Evolutionary conservation across 2,797 vertebrate species (phyloP), one percentile per base, ranked within the genome.

Genomic region (Spheniscus humboldti): DNA sequence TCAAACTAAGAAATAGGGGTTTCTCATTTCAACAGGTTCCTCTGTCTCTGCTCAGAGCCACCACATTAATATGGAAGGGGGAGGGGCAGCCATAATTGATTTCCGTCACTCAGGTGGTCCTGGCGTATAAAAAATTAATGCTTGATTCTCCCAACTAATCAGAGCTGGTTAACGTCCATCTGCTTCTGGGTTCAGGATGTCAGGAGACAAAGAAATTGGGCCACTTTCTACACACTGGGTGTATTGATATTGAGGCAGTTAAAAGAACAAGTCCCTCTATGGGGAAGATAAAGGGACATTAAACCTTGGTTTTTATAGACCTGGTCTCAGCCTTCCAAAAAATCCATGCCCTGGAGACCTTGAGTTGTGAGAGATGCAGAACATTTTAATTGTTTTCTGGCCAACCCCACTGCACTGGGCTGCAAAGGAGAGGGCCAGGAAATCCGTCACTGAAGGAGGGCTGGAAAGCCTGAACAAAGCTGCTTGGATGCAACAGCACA

Each of bases 21-120:
- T 98, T 98, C 97, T 97, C 97, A 80, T 98, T 98, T 98, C 98
- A 98, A 98, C 98, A 98, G 98, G 98, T 98, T 97, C 95, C 94
- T 96, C 95, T 48, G 56, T 97, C 94, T 97, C 97, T 69, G 97
- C 96, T 97, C 80, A 4, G 92, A 98, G 96, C 80, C 94, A 92
- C 89, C 92, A 96, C 87, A 94, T 76, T 96, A 90, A 64, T 94
- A 95, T 90, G 69, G 95, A 94, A 96, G 92, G 87, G 9, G 97
- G 97, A 97, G 94, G 94, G 95, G 80, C 94, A 86, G 91, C 88
- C 11, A 68, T 98, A 98, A 98, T 98, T 98, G 98, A 98, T 98
- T 98, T 97, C 97, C 96, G 20, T 98, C 97, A 98, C 97, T 97
- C 98, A 97, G 98, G 97, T 94, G 90, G 97, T 97, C 93, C 88